Evolutionary conservation across 2,797 vertebrate genomes (phyloP).

Genomic region (Phylloscopus collybita): DNA sequence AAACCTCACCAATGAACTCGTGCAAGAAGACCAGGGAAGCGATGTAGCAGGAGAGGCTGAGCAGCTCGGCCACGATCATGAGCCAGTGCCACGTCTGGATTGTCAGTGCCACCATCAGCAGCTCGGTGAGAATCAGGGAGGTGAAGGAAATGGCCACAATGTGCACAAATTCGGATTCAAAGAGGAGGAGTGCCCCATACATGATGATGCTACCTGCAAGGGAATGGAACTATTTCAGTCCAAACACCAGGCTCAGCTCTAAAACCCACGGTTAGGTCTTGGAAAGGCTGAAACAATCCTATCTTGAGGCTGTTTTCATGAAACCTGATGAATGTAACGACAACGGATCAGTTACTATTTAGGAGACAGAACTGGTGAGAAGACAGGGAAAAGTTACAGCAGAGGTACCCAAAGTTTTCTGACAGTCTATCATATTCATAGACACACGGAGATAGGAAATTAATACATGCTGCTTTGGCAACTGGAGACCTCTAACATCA

Average conservation of each 20-base stretch:
- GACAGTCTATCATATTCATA: background rate
- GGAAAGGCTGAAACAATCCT: conserved; percentile 35
- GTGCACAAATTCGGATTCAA: conserved; percentile 97
- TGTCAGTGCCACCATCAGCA: conserved; percentile 97
- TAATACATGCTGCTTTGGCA: conserved; percentile 37
- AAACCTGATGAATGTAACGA: background rate
- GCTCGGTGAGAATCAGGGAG: conserved; percentile 94
- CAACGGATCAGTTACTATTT: conserved; percentile 52
- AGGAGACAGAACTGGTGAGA: conserved; percentile 56
- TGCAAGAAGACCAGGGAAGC: conserved; percentile 97
- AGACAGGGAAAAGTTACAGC: conserved; percentile 50
- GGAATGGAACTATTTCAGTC: background rate
- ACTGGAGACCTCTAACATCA: background rate
- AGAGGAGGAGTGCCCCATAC: conserved; percentile 95
- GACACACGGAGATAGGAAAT: conserved; percentile 50
- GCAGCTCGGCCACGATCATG: conserved; percentile 95
- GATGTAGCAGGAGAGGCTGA: conserved; percentile 93
- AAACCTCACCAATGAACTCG: conserved; percentile 91
- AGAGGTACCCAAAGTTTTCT: background rate
- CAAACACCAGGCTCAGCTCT: background rate
- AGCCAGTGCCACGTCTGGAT: conserved; percentile 99
- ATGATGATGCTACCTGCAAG: conserved; percentile 96
- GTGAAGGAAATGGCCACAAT: conserved; percentile 99
- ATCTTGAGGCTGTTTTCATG: background rate
- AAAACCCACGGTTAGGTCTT: background rate